Evolutionary conservation across 2,888 invertebrate species (phyloP).

Genomic region (Eugnorisma glareosa): DNA sequence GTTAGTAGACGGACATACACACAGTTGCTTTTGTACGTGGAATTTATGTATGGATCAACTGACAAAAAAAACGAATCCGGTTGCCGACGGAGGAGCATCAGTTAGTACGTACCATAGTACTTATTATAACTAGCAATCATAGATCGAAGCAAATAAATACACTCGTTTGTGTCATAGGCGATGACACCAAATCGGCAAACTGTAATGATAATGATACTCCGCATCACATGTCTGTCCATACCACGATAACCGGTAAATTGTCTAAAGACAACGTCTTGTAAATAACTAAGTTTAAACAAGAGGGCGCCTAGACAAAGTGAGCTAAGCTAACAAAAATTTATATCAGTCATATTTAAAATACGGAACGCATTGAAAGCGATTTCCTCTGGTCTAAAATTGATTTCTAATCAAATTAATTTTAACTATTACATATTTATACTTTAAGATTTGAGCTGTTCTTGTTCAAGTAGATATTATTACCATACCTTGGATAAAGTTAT

Average conservation of each 20-base stretch:
- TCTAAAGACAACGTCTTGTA: neutral
- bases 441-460: neutral
- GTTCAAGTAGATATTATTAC: neutral
- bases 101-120: too few species aligned
- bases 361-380: neutral
- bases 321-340: neutral
- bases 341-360: neutral
- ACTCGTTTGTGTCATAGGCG: neutral
- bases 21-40: neutral
- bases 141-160: neutral
- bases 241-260: too few species aligned
- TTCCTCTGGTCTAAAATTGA: neutral
- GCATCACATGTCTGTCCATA: too few species aligned
- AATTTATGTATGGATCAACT: neutral
- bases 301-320: neutral
- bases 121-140: neutral
- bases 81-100: conserved; percentile 15
- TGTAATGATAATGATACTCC: neutral
- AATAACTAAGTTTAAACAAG: neutral
- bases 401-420: neutral
- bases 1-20: neutral
- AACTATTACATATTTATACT: neutral
- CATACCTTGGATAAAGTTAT: neutral
- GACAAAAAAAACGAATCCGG: neutral
- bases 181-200: neutral